Percentiles rank a stretch among this genome's conserved stretches.
phyloP scores from a whole-genome alignment of 2,113 vertebrate species.

The Sphyrna mokarran region DNA sequence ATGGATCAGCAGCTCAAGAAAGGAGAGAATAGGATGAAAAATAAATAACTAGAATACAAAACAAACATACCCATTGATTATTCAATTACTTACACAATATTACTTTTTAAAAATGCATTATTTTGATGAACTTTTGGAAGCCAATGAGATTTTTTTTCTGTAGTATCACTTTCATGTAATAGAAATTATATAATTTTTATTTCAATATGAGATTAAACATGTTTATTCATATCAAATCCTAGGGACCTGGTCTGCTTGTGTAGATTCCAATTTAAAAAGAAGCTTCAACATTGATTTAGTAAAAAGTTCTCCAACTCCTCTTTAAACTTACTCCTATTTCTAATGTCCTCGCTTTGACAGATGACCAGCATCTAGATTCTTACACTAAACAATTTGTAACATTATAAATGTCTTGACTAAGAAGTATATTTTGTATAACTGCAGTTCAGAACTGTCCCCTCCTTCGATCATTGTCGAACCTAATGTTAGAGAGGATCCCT shows the following conservation, averaged over 20 bases:
- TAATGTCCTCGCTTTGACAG: background rate
- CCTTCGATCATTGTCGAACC: background rate
- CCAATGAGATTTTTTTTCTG: background rate
- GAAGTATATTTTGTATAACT: background rate
- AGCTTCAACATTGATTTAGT: background rate
- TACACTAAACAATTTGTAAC: background rate
- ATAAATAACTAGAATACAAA: no score
- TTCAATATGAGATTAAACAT: background rate
- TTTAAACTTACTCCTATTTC: background rate
- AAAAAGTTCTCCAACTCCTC: background rate
- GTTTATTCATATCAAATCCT: background rate
- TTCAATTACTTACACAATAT: no score
- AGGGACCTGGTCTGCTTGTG: background rate
- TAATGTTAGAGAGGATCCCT: background rate
- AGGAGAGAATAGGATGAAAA: no score
- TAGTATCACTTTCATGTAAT: background rate
- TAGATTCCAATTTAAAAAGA: background rate
- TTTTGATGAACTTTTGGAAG: background rate
- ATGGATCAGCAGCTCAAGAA: no score
- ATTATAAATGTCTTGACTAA: background rate
- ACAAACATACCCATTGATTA: no score
- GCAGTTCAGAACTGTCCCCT: background rate
- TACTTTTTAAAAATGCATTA: no score
- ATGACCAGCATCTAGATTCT: background rate
- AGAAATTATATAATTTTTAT: background rate